These are phyloP conservation scores for Epicauta chinensis DNA, from an alignment of 1,140 invertebrate species.

Conservation along the genomic window DNA sequence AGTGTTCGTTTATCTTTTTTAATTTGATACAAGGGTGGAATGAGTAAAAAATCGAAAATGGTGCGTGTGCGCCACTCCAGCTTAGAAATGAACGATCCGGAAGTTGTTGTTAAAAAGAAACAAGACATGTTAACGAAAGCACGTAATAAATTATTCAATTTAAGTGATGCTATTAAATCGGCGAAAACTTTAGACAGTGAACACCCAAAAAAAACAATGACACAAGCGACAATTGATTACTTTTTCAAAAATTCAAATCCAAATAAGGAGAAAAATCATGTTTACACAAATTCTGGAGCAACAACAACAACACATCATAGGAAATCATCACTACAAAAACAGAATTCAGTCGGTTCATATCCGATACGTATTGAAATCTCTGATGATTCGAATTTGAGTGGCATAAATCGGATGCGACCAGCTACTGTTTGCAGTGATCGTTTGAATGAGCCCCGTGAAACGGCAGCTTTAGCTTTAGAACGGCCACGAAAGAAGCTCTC, in stretches of 20 bases:
- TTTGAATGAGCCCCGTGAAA: slow-evolving; percentile 39
- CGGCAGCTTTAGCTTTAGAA: slow-evolving; percentile 47
- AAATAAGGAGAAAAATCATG: slow-evolving; percentile 22
- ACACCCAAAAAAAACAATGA: slow-evolving; percentile 32
- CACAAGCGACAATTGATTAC: slow-evolving; percentile 38
- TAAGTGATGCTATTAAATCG: slow-evolving; percentile 31
- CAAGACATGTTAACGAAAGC: slow-evolving; percentile 38
- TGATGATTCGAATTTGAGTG: slow-evolving; percentile 36
- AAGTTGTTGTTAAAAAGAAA: slow-evolving; percentile 32
- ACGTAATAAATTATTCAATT: slow-evolving; percentile 34
- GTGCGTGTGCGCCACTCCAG: slow-evolving; percentile 36
- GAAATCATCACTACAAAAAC: slow-evolving; percentile 31
- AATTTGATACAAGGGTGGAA: not conserved
- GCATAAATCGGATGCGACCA: slow-evolving; percentile 41
- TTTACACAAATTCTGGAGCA: slow-evolving; percentile 10
- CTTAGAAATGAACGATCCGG: slow-evolving; percentile 35
- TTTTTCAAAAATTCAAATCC: slow-evolving; percentile 33
- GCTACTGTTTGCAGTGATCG: slow-evolving; percentile 43
- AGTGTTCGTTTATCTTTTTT: no score
- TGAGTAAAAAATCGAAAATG: slow-evolving; percentile 28
- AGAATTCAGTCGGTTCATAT: slow-evolving; percentile 38
- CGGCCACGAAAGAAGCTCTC: slow-evolving; percentile 77
- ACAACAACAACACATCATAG: slow-evolving; percentile 10
- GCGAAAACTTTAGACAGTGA: slow-evolving; percentile 24
- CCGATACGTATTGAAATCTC: slow-evolving; percentile 37